Base-by-base conservation (phyloP, 2,797 vertebrate species). In the Petrocephalus sullivani region DNA sequence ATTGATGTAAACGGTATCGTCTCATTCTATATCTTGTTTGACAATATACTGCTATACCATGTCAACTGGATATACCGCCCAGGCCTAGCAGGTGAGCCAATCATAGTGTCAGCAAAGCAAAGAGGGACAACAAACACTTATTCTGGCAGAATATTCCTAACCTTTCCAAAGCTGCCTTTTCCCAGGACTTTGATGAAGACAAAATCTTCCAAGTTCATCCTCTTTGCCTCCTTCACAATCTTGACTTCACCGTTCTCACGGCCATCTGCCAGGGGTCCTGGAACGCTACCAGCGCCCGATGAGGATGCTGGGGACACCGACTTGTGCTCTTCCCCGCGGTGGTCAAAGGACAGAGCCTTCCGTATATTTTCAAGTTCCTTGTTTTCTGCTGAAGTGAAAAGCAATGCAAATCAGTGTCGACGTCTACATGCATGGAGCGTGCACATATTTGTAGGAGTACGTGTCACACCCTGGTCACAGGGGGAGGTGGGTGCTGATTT, bases 121-220 rank as follows among this genome's bases (percentile, higher is more conserved):
- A 78, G 5, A 71, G 28, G 28, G 64, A 71, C 64, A 71, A 2
- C 28, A 2, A 37, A 0, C 61, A 33, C 10, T 12, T 28, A 67
- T 41, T 41, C 71, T 41, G 14, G 37, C 7, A 49, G 41, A 53
- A 41, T 1, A 3, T 1, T 88, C 91, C 95, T 87, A 75, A 99
- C 98, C 96, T 99, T 99, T 91, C 98, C 98, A 81, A 99, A 99
- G 93, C 98, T 99, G 94, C 98, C 98, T 94, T 99, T 99, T 41
- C 98, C 98, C 92, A 99, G 94, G 87, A 99, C 98, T 95, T 99
- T 99, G 93, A 99, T 99, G 94, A 99, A 99, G 90, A 96, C 92
- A 91, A 99, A 99, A 91, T 99, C 96, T 0, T 96, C 96, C 56
- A 99, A 96, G 85, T 94, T 95, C 95, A 97, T 96, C 91, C 95